phyloP scores from a whole-genome alignment of 2,797 vertebrate genomes.

The Champsocephalus esox region DNA sequence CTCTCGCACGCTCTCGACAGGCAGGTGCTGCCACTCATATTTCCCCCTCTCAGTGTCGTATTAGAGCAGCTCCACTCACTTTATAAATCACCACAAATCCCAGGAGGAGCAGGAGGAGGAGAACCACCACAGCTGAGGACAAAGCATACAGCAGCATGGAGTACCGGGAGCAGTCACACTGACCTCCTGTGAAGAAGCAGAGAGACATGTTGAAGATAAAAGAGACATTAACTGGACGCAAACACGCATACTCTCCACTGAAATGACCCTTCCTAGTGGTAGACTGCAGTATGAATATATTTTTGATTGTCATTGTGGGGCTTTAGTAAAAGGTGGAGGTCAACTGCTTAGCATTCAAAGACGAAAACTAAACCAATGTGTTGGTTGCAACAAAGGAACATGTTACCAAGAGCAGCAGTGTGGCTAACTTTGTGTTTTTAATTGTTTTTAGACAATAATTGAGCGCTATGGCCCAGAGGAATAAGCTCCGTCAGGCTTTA shows the following conservation, averaged over 20 bases:
- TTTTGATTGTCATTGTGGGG: background rate
- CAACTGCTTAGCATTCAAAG: background rate
- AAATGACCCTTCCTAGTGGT: constrained; percentile 43
- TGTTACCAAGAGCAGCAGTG: background rate
- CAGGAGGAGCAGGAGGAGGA: constrained; percentile 66
- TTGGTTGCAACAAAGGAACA: background rate
- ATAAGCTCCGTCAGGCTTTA: no score
- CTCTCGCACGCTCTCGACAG: constrained; percentile 20
- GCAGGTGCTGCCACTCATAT: constrained; percentile 43
- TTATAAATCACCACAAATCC: constrained; percentile 26
- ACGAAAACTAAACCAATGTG: no score
- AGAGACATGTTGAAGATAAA: background rate
- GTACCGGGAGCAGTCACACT: constrained; percentile 71
- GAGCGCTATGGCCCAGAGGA: no score
- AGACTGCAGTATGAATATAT: background rate
- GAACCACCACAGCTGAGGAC: constrained; percentile 67
- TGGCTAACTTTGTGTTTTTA: background rate
- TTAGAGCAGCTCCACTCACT: constrained; percentile 67
- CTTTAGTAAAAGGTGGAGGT: background rate
- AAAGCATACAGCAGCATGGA: constrained; percentile 74
- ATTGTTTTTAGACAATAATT: background rate
- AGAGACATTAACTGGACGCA: background rate
- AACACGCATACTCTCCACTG: background rate
- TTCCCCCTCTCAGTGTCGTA: background rate
- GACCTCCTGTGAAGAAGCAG: constrained; percentile 45